Conservation (phyloP, 2,797 vertebrate species). For the Alexandromys oeconomus region DNA sequence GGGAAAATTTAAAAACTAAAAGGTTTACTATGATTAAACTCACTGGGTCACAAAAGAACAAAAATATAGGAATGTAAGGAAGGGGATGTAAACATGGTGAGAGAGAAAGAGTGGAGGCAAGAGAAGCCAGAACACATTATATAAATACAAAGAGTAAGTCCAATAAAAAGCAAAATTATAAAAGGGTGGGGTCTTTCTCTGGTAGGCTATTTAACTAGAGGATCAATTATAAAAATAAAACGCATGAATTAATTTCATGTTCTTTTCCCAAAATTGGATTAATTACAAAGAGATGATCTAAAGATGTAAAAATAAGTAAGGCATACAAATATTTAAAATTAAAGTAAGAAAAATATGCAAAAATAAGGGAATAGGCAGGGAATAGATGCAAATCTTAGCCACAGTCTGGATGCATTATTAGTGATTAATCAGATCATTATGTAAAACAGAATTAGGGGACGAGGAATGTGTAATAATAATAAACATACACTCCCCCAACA, state of each 20-base stretch:
- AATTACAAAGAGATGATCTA: background rate
- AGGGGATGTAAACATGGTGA: background rate
- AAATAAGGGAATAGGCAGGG: background rate
- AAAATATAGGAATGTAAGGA: background rate
- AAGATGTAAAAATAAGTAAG: background rate
- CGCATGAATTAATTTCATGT: background rate
- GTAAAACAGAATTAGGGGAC: background rate
- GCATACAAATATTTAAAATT: background rate
- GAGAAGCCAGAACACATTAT: no score
- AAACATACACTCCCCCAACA: background rate
- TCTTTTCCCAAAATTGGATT: background rate
- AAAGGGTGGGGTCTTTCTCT: background rate
- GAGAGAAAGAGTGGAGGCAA: background rate
- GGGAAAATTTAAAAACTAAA: background rate
- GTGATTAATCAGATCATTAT: background rate
- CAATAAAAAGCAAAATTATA: background rate
- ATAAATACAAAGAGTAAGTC: background rate
- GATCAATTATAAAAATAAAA: background rate
- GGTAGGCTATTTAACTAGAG: background rate
- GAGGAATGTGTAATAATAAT: background rate
- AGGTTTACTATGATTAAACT: background rate
- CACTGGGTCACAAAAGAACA: background rate
- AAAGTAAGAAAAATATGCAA: background rate
- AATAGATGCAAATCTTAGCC: background rate
- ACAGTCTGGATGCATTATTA: background rate